Percentiles rank a stretch among this genome's conserved stretches.
Conservation (phyloP, 2,797 vertebrate genomes). For the Myotis findleyi region DNA sequence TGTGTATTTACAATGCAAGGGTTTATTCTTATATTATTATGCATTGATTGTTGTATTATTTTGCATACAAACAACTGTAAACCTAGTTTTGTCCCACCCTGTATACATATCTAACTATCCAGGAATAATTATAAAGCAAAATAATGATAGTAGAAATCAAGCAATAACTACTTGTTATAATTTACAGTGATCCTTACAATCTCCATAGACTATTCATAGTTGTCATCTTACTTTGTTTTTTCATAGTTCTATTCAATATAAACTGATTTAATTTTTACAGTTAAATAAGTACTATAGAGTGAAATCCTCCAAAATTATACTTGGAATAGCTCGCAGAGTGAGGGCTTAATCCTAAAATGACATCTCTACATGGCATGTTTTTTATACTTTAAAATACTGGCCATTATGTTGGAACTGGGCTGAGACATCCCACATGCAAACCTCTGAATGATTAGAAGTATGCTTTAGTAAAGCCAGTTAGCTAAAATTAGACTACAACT, state of each 20-base stretch:
- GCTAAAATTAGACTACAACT: background rate
- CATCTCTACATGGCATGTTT: background rate
- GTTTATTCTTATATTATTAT: background rate
- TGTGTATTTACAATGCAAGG: background rate
- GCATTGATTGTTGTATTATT: background rate
- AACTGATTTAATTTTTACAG: background rate
- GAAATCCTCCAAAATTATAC: background rate
- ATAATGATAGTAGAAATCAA: slow-evolving; percentile 3
- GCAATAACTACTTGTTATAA: background rate
- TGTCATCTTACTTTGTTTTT: background rate
- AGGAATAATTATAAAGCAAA: background rate
- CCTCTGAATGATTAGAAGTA: background rate
- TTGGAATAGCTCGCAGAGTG: background rate
- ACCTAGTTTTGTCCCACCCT: background rate
- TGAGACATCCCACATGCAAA: background rate
- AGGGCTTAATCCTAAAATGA: background rate
- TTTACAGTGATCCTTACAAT: background rate
- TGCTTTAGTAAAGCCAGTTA: background rate
- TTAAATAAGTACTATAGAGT: background rate
- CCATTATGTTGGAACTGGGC: background rate
- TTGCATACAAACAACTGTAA: background rate
- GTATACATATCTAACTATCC: background rate
- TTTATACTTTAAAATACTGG: background rate
- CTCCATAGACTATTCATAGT: background rate
- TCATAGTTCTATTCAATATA: background rate